Conservation (phyloP, 2,113 vertebrate genomes). For the Mesocricetus auratus region DNA sequence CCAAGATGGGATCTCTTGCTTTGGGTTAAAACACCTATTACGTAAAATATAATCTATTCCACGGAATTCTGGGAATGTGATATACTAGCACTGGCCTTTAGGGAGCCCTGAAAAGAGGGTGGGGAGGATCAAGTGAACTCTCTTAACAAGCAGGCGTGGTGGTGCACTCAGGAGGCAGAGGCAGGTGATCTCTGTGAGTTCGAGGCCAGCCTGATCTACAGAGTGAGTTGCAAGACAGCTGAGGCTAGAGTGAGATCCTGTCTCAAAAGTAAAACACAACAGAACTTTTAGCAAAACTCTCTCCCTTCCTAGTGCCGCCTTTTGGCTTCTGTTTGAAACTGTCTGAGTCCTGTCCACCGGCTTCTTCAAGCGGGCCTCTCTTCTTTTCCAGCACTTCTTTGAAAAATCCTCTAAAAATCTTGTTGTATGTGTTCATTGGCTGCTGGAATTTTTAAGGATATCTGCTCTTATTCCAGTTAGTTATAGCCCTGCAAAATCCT, state of each 20-base stretch:
- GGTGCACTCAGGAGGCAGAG: neutral
- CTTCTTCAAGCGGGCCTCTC: neutral
- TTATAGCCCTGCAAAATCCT: constrained; percentile 52
- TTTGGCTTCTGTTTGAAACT: neutral
- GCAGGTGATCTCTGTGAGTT: neutral
- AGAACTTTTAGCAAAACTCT: constrained; percentile 16
- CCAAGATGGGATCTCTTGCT: neutral
- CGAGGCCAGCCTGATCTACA: neutral
- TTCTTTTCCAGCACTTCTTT: neutral
- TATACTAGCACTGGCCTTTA: neutral
- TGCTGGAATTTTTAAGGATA: constrained; percentile 2
- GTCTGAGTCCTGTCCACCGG: neutral
- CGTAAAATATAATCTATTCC: constrained; percentile 37
- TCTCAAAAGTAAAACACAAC: neutral
- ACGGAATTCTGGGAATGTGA: neutral
- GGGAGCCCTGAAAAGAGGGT: neutral
- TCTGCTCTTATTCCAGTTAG: constrained; percentile 53
- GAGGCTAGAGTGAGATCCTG: neutral
- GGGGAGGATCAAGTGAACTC: neutral
- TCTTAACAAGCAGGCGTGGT: neutral
- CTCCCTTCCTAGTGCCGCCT: neutral
- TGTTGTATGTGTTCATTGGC: neutral
- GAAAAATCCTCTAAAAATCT: neutral
- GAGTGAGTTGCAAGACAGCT: neutral
- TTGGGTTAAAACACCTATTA: constrained; percentile 25